A percentile compares a stretch with the other conserved stretches of the same genome.
phyloP scores from a whole-genome alignment of 2,113 vertebrate genomes.

The Sula dactylatra region DNA sequence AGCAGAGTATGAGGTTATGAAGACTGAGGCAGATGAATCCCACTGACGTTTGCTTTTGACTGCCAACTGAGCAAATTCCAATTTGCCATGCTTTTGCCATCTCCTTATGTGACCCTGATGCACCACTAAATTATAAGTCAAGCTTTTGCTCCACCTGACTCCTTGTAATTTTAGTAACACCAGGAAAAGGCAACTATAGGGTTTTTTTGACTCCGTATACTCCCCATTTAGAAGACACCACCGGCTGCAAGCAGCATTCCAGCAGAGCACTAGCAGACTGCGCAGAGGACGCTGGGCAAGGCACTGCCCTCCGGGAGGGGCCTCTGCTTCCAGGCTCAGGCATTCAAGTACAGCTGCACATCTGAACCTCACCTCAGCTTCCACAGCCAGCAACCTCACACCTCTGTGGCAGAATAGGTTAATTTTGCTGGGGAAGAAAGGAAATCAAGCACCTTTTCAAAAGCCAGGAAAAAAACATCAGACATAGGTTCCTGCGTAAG shows the following conservation, averaged over 20 bases:
- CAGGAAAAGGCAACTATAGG: neutral
- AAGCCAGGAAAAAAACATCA: neutral
- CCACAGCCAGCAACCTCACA: neutral
- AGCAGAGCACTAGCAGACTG: neutral
- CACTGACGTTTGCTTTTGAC: neutral
- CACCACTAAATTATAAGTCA: neutral
- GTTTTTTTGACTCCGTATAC: rapidly evolving
- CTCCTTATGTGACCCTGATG: neutral
- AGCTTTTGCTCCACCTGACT: neutral
- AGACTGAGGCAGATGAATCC: neutral
- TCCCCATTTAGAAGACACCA: neutral
- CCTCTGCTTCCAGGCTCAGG: neutral
- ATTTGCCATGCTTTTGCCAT: neutral
- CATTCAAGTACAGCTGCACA: neutral
- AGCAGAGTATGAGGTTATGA: neutral
- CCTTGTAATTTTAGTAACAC: neutral
- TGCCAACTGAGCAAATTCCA: neutral
- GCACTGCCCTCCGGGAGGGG: neutral
- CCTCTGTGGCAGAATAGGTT: neutral
- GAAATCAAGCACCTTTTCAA: neutral
- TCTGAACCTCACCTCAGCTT: neutral
- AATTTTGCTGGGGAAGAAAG: neutral
- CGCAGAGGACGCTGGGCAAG: rapidly evolving
- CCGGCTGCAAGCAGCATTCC: rapidly evolving
- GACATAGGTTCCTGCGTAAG: neutral